Percentiles rank a stretch among this genome's conserved stretches.
phyloP scores from a whole-genome alignment of 2,888 invertebrate species.

The Thera obeliscata region DNA sequence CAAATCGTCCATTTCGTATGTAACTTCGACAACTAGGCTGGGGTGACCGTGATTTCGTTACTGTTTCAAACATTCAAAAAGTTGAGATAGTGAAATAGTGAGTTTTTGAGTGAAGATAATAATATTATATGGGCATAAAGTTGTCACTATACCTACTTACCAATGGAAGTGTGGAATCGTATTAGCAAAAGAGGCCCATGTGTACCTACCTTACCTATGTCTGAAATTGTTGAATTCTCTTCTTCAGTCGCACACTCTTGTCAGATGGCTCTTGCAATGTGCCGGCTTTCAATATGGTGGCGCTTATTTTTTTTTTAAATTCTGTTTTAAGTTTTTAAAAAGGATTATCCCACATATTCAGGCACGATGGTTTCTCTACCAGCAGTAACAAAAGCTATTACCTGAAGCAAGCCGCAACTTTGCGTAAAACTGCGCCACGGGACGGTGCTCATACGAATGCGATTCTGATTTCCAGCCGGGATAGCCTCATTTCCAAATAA shows the following conservation, averaged over 20 bases:
- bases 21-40: conserved; percentile 56
- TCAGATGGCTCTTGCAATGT: too few species aligned
- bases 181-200: too few species aligned
- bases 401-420: conserved; percentile 44
- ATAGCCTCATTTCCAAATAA: background rate
- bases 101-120: too few species aligned
- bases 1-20: conserved; percentile 59
- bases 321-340: too few species aligned
- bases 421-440: conserved; percentile 36
- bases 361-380: conserved; percentile 36
- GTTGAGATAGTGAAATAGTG: background rate
- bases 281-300: too few species aligned
- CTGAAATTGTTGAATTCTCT: too few species aligned
- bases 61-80: background rate
- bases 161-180: too few species aligned
- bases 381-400: conserved; percentile 64
- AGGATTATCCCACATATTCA: background rate
- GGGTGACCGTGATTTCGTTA: conserved; percentile 17
- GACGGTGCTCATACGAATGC: conserved; percentile 12
- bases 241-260: too few species aligned
- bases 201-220: too few species aligned
- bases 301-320: too few species aligned
- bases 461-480: background rate
- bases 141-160: too few species aligned
- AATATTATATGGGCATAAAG: too few species aligned